These are phyloP conservation scores for Coreoperca whiteheadi DNA, from an alignment of 2,113 vertebrate genomes.

Conservation along the genomic window DNA sequence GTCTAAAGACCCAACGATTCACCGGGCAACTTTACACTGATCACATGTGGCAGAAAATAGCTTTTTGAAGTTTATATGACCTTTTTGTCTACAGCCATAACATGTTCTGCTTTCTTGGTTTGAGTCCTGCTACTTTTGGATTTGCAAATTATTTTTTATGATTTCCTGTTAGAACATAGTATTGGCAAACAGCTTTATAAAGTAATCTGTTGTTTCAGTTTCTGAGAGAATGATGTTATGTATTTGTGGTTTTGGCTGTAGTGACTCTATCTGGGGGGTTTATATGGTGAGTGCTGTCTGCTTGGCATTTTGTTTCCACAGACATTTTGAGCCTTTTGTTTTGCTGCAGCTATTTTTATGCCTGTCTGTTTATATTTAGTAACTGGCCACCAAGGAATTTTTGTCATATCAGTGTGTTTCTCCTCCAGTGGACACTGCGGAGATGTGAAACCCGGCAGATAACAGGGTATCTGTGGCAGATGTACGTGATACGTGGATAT, in stretches of 20 bases:
- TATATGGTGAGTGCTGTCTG: neutral
- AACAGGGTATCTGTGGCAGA: conserved; percentile 12
- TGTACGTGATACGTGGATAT: conserved; percentile 1
- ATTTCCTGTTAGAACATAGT: neutral
- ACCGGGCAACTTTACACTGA: neutral
- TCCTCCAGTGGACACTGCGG: conserved; percentile 51
- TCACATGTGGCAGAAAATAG: neutral
- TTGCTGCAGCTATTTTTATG: conserved; percentile 68
- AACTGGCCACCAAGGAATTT: conserved; percentile 60
- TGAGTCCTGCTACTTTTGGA: neutral
- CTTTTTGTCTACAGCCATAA: neutral
- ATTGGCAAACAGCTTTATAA: neutral
- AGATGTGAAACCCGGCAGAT: conserved; percentile 37
- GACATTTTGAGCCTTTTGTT: conserved; percentile 56
- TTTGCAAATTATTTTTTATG: neutral
- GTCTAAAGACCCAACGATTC: neutral
- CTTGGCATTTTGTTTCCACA: conserved; percentile 48
- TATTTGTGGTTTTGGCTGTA: neutral
- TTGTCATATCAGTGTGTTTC: conserved; percentile 51
- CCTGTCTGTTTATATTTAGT: conserved; percentile 76
- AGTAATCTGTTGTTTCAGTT: neutral
- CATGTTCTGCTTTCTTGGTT: neutral
- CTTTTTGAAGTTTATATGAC: neutral
- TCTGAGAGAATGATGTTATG: neutral
- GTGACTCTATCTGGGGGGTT: neutral